Evolutionary conservation across 2,113 vertebrate genomes (phyloP).

Genomic region (Larimichthys polyactis): DNA sequence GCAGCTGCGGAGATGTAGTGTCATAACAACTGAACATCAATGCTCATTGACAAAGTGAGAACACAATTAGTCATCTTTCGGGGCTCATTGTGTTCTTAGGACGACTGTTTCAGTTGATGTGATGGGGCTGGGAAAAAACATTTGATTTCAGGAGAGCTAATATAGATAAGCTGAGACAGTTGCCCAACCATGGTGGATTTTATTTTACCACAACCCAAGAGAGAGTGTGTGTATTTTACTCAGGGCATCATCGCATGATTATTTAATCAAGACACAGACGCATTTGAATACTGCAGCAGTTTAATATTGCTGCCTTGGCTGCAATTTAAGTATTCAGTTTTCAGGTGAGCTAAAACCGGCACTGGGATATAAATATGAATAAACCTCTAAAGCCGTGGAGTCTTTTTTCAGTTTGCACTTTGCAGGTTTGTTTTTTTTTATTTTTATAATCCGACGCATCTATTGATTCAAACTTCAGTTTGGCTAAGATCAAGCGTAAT

Average conservation of each 20-base stretch:
- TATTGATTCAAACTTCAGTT: too few species aligned
- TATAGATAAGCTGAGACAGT: background rate
- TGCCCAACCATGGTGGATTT: background rate
- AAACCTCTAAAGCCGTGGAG: too few species aligned
- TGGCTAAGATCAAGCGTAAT: too few species aligned
- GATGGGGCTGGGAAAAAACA: background rate
- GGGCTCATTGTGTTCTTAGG: slow-evolving; percentile 48
- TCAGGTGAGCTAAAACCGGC: background rate
- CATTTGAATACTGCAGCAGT: slow-evolving; percentile 38
- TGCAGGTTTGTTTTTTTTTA: too few species aligned
- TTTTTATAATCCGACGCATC: too few species aligned
- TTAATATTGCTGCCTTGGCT: slow-evolving; percentile 16
- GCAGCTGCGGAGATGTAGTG: slow-evolving; percentile 41
- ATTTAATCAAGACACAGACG: slow-evolving; percentile 23
- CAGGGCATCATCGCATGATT: slow-evolving; percentile 27
- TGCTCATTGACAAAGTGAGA: slow-evolving; percentile 48
- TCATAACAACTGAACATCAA: slow-evolving; percentile 62
- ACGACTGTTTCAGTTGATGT: slow-evolving; percentile 14
- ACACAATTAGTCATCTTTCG: slow-evolving; percentile 46
- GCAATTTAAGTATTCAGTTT: background rate
- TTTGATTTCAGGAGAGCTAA: slow-evolving; percentile 10
- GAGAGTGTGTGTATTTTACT: slow-evolving; percentile 33
- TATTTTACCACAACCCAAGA: background rate
- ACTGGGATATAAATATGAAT: background rate
- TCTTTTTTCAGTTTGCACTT: too few species aligned